Evolutionary conservation across 2,113 vertebrate species (phyloP).

Genomic region (Brevimyrus niger): DNA sequence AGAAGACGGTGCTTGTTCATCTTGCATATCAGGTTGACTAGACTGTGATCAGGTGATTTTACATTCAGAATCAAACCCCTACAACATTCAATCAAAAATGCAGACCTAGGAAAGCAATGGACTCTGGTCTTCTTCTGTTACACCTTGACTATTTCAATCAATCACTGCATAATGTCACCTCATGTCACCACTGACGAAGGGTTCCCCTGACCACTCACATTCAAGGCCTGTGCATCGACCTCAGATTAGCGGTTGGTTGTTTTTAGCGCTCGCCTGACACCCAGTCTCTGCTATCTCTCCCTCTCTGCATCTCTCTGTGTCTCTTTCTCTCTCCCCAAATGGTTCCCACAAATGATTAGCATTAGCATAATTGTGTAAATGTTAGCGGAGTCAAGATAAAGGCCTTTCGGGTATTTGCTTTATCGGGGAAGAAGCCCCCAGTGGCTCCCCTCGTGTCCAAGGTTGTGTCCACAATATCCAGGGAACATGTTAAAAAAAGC

Average conservation of each 20-base stretch:
- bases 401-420: constrained; percentile 26
- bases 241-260: background rate
- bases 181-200: background rate
- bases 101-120: background rate
- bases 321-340: background rate
- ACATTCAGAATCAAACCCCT: background rate
- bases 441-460: background rate
- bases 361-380: constrained; percentile 69
- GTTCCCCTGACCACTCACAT: background rate
- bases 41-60: background rate
- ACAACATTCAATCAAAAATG: background rate
- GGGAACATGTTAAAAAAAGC: background rate
- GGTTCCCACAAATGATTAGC: constrained; percentile 39
- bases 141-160: background rate
- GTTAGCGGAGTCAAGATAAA: constrained; percentile 57
- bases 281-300: background rate
- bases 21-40: background rate
- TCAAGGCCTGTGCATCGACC: background rate
- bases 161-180: background rate
- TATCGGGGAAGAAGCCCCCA: background rate
- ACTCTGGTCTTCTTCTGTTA: background rate
- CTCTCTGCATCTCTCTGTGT: background rate
- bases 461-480: background rate
- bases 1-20: background rate
- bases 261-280: background rate